Base-by-base conservation (phyloP, 2,113 vertebrate genomes). In the Leptosomus discolor region DNA sequence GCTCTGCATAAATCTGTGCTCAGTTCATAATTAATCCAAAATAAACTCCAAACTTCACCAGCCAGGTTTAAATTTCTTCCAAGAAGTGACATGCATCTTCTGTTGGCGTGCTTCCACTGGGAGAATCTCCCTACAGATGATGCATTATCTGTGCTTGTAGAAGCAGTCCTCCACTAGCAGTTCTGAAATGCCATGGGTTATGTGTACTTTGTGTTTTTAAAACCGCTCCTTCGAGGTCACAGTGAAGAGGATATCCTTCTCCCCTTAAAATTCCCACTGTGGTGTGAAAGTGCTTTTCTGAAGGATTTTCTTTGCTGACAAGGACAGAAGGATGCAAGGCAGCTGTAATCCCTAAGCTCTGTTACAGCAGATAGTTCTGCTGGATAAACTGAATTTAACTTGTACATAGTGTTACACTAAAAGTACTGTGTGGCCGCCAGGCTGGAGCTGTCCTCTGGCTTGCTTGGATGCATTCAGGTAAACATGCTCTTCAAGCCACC, bases 321-420 rank as follows among this genome's bases (percentile, higher is more conserved):
- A n/a, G 37, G 78, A 50, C 18, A 45, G 27, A 61, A 46, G 51
- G 48, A 32, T 75, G 20, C 13, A 64, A 48, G n/a, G 70, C 39
- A 88, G 67, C 67, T 85, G 61, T 34, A 83, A 39, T 56, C 43
- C 46, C 23, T 30, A 45, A 60, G 17, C 19, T 89, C 45, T 46
- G 12, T 57, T 61, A 34, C 8, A 53, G n/a, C 50, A 74, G 41
- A 20, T 14, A 45, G n/a, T 89, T 84, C 53, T 92, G 26, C 67
- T 73, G 45, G 54, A 83, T 64, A 41, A 87, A 73, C 45, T 65
- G 63, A 57, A 73, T 86, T 88, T 39, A 43, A 56, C 50, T n/a
- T 69, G 26, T 46, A 36, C 0, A 0, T 36, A 24, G 8, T 12
- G 23, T 39, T 63, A 17, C 8, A 36, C 61, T 64, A 4, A 29